Percentiles rank a stretch among this genome's conserved stretches.
phyloP scores from a whole-genome alignment of 2,888 invertebrate species.

The Campoletis raptor region DNA sequence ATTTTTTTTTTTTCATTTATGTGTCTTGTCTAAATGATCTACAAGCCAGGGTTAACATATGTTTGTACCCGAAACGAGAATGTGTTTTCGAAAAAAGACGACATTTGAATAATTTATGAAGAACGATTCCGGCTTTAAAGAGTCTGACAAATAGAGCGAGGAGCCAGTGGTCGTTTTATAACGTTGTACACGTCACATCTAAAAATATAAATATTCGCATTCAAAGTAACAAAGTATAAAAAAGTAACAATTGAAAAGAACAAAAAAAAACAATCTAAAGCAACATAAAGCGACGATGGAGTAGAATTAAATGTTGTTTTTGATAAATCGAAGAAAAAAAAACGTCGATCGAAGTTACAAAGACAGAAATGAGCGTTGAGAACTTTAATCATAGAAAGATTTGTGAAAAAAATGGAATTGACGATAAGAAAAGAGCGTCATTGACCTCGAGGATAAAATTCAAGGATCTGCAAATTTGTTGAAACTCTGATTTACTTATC shows the following conservation, averaged over 20 bases:
- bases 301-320: neutral
- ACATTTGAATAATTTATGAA: neutral
- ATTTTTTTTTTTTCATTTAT: conserved; percentile 18
- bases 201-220: neutral
- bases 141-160: neutral
- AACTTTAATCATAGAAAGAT: neutral
- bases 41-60: neutral
- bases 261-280: neutral
- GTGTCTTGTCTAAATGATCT: conserved; percentile 10
- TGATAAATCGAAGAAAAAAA: neutral
- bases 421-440: conserved; percentile 24
- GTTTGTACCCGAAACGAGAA: neutral
- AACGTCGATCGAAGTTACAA: neutral
- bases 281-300: neutral
- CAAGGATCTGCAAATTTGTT: conserved; percentile 33
- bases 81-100: neutral
- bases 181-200: neutral
- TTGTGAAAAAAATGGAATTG: neutral
- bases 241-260: neutral
- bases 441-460: conserved; percentile 19
- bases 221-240: neutral
- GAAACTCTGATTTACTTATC: conserved; percentile 76
- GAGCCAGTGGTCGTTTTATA: conserved; percentile 4
- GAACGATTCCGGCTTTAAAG: neutral
- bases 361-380: neutral